Evolutionary conservation across 2,113 vertebrate species (phyloP), one percentile per base, ranked within the genome.

Genomic region (Dromas ardeola): DNA sequence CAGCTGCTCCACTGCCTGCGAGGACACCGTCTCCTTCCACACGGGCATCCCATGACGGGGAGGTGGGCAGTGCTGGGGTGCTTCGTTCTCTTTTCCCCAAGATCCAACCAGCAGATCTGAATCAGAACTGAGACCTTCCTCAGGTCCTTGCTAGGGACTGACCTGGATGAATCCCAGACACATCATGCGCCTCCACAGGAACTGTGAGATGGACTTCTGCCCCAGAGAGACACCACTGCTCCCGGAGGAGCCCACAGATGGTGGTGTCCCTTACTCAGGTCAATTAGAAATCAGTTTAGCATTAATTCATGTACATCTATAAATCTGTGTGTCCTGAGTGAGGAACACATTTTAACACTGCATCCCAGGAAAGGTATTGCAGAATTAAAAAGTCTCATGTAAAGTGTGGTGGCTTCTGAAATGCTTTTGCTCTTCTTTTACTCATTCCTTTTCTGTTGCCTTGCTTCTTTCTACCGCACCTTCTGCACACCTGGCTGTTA

Each of bases 401-500:
- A 21, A 93, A 67, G 4, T 25, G 17, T 25, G 6, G 42, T 50
- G n/a, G 30, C 23, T 81, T 87, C 52, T 52, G 34, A 91, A 74
- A 47, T 13, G 15, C 55, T 61, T 89, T 69, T 56, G 32, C 20
- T 49, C 32, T 53, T 83, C 17, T 81, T 78, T 58, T 56, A 63
- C 63, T 65, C 7, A 30, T 22, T 73, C 18, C 11, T 52, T 58
- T 73, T 53, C 43, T 70, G 22, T 15, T 73, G 52, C 8, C 13
- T 80, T 9, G 61, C 63, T 66, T 76, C 20, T 27, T 40, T 81
- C 36, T n/a, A 73, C 40, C 0, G 2, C 18, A 45, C 53, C 50
- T 93, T 73, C 50, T 70, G 52, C 88, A 92, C 76, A 96, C 59
- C 82, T 94, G 92, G 53, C 45, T 81, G 58, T 70, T 93, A 83